Evolutionary conservation across 2,113 vertebrate genomes (phyloP), one percentile per base, ranked within the genome.

Genomic region (Sturnira hondurensis): DNA sequence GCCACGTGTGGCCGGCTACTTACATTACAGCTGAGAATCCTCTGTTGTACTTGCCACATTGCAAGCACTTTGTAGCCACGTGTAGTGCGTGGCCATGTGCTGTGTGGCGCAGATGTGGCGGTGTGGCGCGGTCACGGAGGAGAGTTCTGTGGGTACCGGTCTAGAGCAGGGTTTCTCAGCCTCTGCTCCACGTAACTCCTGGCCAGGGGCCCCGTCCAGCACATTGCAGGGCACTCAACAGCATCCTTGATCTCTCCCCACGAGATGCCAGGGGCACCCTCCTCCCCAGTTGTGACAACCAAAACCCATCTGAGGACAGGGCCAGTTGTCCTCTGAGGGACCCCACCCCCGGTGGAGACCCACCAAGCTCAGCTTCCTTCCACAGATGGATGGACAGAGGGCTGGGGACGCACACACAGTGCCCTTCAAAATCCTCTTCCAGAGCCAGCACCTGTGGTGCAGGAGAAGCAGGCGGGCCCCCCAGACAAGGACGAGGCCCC

Each of bases 401-500:
- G 24, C 56, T 16, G 14, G n/a, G 67, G 0, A 0, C 0, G 0
- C 52, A 19, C 45, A 13, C 41, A 20, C 6, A 3, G 43, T 0
- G 11, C 16, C 43, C 86, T 43, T 81, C 11, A 1, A 0, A 16
- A 20, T 82, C 70, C 47, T 41, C 56, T 93, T 91, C 26, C 91
- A 97, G 97, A 89, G 54, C 38, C 52, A 1, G 86, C 73, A 1
- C 58, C 86, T 20, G 33, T 45, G 0, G 58, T 2, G 26, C 77
- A 70, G 31, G 68, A 31, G 61, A 41, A 84, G 95, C 12, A 97
- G 97, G 0, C 98, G 91, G 15, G 98, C 97, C 28, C 94, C 97
- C 58, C 96, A 95, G 95, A 24, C 98, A 98, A 50, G 97, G 95
- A 86, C 20, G 91, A 63, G 97, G n/a, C 3, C 38, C 93, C 92